Base-by-base conservation (phyloP, 2,113 vertebrate genomes). In the Ramphastos sulfuratus region DNA sequence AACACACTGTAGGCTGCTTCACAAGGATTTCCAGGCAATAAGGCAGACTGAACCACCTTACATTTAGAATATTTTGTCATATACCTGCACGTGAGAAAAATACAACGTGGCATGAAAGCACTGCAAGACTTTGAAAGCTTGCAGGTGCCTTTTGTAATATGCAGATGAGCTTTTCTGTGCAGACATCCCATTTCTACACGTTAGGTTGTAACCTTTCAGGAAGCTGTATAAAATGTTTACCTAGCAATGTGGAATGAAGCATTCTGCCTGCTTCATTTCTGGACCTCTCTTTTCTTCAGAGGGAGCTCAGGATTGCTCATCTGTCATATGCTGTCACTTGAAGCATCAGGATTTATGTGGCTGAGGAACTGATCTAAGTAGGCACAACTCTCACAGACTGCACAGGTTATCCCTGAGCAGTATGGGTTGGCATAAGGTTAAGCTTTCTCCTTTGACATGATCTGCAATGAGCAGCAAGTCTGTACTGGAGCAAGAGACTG, bases 61-160 rank as follows among this genome's bases (percentile, higher is more conserved):
- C 25, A 50, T 80, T 55, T 82, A 31, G 91, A 95, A 73, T 59
- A 70, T 67, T 93, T 97, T 82, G 58, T 89, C 82, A 78, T 73
- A 78, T 65, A 75, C 39, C 12, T 70, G 44, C 44, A 48, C 10
- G 2, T 6, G 12, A 42, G 44, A 20, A 75, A 46, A 23, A 5
- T 7, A 7, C 1, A 24, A 9, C 4, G 2, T 46, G 67, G 25
- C 50, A 25, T 48, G 9, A 21, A 86, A 44, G 4, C 20, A 31
- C 9, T 55, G 15, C 11, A 44, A 39, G n/a, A 18, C 55, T 85
- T 35, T 58, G 21, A 48, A 54, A 85, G 85, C 25, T 5, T 5
- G 7, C 10, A 50, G 15, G 12, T 86, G 24, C 39, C 16, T 78
- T 64, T 71, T 60, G 37, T 21, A 74, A 66, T 59, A 90, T 18